phyloP scores from a whole-genome alignment of 2,888 invertebrate genomes.

The Pristionchus entomophagus region DNA sequence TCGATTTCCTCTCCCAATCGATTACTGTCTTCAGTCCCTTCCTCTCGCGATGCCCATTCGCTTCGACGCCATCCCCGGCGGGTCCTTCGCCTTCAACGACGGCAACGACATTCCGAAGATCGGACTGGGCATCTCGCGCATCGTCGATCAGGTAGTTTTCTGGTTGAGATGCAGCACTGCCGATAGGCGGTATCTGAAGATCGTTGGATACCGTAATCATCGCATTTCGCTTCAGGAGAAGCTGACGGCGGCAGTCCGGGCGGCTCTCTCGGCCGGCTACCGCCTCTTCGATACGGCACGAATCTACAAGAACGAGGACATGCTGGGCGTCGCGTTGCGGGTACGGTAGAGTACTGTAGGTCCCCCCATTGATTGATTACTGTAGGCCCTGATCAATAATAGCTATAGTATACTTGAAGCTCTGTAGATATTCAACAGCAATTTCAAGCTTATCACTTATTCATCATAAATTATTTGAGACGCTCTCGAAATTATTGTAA shows the following conservation, averaged over 20 bases:
- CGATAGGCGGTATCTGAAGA: neutral
- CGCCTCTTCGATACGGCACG: constrained; percentile 85
- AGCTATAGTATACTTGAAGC: too few relatives aligned
- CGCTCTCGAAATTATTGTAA: neutral
- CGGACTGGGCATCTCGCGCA: constrained; percentile 65
- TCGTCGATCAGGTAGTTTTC: constrained; percentile 56
- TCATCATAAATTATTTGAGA: too few relatives aligned
- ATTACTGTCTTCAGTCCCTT: neutral
- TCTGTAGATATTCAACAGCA: too few relatives aligned
- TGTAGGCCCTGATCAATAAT: too few relatives aligned
- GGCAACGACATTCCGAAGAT: constrained; percentile 62
- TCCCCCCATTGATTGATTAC: too few relatives aligned
- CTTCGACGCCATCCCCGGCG: constrained; percentile 55
- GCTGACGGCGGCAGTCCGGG: constrained; percentile 45
- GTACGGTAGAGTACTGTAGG: constrained; percentile 8
- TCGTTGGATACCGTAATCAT: too few relatives aligned
- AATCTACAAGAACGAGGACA: constrained; percentile 84
- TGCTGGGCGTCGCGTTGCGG: constrained; percentile 80
- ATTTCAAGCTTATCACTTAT: too few relatives aligned
- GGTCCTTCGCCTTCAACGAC: constrained; percentile 52
- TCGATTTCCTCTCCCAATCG: too few relatives aligned
- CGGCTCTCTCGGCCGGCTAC: constrained; percentile 80
- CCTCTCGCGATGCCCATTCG: constrained; percentile 37
- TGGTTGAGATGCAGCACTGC: too few relatives aligned
- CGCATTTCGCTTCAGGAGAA: too few relatives aligned